phyloP scores from a whole-genome alignment of 92 coral and sea anemone species.

The Zoanthus gigantus region DNA sequence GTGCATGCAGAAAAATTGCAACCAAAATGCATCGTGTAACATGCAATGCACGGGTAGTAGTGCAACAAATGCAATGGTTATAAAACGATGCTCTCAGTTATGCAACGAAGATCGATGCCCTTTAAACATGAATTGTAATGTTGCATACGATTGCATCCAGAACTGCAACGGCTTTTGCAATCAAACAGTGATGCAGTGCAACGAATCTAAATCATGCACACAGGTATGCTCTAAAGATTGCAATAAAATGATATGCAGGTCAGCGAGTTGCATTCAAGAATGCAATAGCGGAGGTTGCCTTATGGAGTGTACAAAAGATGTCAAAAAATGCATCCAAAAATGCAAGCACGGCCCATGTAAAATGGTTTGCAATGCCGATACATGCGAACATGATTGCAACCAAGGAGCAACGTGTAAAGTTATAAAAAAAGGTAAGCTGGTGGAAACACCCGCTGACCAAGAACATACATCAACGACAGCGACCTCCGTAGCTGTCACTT shows the following conservation, averaged over 20 bases:
- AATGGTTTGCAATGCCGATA: slow-evolving; percentile 23
- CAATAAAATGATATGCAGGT: slow-evolving; percentile 26
- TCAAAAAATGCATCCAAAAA: slow-evolving; percentile 11
- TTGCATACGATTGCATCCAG: slow-evolving; percentile 20
- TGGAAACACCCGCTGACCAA: background rate
- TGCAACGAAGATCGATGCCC: slow-evolving; percentile 16
- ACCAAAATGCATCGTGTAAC: slow-evolving; percentile 29
- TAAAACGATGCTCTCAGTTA: slow-evolving; percentile 20
- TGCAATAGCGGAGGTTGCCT: slow-evolving; percentile 22
- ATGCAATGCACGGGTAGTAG: slow-evolving; percentile 27
- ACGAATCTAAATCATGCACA: slow-evolving; percentile 22
- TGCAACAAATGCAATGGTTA: background rate
- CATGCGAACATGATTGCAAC: slow-evolving; percentile 6
- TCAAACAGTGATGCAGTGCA: slow-evolving; percentile 20
- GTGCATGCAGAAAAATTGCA: slow-evolving; percentile 14
- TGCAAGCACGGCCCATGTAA: slow-evolving; percentile 22
- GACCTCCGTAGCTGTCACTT: background rate
- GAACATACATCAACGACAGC: background rate
- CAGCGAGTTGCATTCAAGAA: slow-evolving; percentile 19
- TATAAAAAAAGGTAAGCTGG: slow-evolving; percentile 1
- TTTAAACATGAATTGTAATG: slow-evolving; percentile 28
- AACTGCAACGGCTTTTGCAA: slow-evolving; percentile 16
- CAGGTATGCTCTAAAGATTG: slow-evolving; percentile 39
- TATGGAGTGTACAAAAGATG: slow-evolving; percentile 32
- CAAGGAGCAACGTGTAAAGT: slow-evolving; percentile 12